Evolutionary conservation across 2,797 vertebrate species (phyloP), one percentile per base, ranked within the genome.

Genomic region (Protosalanx chinensis): DNA sequence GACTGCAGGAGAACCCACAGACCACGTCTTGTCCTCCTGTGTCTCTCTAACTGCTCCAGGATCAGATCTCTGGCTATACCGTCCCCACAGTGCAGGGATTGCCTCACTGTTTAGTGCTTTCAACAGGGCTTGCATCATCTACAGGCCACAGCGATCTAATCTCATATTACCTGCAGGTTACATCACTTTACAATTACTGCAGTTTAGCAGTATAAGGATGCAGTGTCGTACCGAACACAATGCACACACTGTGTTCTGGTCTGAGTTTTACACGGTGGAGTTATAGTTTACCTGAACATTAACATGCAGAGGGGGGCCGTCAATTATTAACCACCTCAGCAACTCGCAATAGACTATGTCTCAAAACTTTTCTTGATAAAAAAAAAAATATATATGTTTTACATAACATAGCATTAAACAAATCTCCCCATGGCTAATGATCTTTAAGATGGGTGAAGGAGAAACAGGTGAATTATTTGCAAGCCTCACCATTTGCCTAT

Each of bases 381-480:
- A n/a, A n/a, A n/a, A n/a, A n/a, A n/a, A n/a, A n/a, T n/a, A n/a
- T n/a, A n/a, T n/a, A n/a, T n/a, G n/a, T 65, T 62, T 46, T 41
- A 23, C 33, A 1, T 16, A 20, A 61, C 27, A 29, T 57, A 32
- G 29, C 46, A 32, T 51, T 51, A n/a, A 58, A 63, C 12, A 27
- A 30, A n/a, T 35, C 29, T 27, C 5, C 5, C 6, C 30, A 67
- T 15, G 49, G 29, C 20, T 35, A 37, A 71, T 30, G 67, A 64
- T 10, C 62, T 73, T 16, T 20, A 18, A 70, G 56, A 67, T 37
- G 27, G 32, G 20, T 59, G 46, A 64, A 30, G 5, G 51, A 61
- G 29, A 63, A 65, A 16, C 64, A 13, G n/a, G 68, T 74, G 51
- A 74, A 74, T 78, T 33, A 77, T 71, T 73, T 61, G 68, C 71